Conservation (phyloP, 2,113 vertebrate species). For the Symphodus melops region DNA sequence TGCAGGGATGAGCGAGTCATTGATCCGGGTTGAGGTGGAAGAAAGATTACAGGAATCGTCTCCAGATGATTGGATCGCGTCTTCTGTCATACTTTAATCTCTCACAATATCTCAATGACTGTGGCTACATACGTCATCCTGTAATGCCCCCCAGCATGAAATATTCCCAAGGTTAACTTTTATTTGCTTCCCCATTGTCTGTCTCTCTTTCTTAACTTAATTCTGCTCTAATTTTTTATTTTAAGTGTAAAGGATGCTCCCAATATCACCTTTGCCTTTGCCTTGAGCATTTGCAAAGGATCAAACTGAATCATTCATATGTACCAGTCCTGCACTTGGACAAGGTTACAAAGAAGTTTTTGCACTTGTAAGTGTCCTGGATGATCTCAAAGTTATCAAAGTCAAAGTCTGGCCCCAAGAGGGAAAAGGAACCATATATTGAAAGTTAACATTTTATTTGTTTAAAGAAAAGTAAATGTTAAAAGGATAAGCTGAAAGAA, state of each 20-base stretch:
- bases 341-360: not conserved
- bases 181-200: conserved; percentile 4
- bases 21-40: conserved; percentile 41
- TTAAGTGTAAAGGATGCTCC: conserved; percentile 8
- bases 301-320: conserved; percentile 9
- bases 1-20: conserved; percentile 19
- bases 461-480: not conserved
- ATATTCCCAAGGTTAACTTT: conserved; percentile 51
- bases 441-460: not conserved
- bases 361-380: conserved; percentile 1
- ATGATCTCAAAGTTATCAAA: conserved; percentile 18
- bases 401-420: not conserved
- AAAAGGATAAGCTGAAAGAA: conserved; percentile 6
- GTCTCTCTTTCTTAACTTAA: not conserved
- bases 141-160: conserved; percentile 21
- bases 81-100: conserved; percentile 53
- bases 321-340: not conserved
- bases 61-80: conserved; percentile 58
- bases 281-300: conserved; percentile 6
- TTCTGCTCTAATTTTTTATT: conserved; percentile 1
- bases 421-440: conserved; percentile 2
- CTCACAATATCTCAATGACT: conserved; percentile 24
- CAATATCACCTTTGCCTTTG: conserved; percentile 8
- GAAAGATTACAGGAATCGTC: conserved; percentile 41
- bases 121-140: conserved; percentile 15